phyloP scores from a whole-genome alignment of 1,140 invertebrate species.

The Proales similis region DNA sequence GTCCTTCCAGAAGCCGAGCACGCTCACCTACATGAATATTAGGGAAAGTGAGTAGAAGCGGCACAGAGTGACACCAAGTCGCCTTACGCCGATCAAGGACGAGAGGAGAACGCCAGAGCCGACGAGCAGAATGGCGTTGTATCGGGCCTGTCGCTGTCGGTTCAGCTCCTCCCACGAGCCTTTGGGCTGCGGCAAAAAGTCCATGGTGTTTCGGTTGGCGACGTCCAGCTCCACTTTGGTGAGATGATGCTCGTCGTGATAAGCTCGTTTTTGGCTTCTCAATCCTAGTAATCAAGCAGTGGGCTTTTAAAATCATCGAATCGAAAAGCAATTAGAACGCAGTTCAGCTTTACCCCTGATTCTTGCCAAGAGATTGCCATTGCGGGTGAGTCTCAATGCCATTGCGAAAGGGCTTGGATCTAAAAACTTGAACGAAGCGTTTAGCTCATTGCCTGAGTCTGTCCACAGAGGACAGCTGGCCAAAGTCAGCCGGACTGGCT shows the following conservation, averaged over 20 bases:
- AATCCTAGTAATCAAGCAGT: not conserved
- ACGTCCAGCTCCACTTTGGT: constrained; percentile 39
- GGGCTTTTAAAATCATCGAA: not conserved
- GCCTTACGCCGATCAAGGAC: constrained; percentile 11
- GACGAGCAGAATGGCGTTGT: constrained; percentile 21
- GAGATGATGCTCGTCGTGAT: constrained; percentile 24
- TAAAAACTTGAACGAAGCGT: too few relatives aligned
- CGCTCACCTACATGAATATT: not conserved
- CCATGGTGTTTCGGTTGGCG: constrained; percentile 41
- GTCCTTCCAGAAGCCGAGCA: constrained; percentile 26
- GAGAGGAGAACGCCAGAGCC: constrained; percentile 6
- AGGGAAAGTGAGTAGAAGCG: not conserved
- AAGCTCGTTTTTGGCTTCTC: constrained; percentile 27
- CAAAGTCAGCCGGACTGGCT: too few relatives aligned
- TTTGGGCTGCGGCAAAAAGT: constrained; percentile 43
- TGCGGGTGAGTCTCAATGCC: constrained; percentile 24
- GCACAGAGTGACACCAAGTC: not conserved
- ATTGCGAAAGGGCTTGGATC: not conserved
- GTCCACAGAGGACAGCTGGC: too few relatives aligned
- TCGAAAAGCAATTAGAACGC: not conserved
- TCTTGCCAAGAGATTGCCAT: constrained; percentile 11
- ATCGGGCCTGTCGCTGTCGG: constrained; percentile 35
- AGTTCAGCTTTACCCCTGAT: constrained; percentile 4
- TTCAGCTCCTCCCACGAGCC: constrained; percentile 44
- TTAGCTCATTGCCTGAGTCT: too few relatives aligned